Conservation (phyloP, 2,888 invertebrate genomes). For the Anthophora plumipes region DNA sequence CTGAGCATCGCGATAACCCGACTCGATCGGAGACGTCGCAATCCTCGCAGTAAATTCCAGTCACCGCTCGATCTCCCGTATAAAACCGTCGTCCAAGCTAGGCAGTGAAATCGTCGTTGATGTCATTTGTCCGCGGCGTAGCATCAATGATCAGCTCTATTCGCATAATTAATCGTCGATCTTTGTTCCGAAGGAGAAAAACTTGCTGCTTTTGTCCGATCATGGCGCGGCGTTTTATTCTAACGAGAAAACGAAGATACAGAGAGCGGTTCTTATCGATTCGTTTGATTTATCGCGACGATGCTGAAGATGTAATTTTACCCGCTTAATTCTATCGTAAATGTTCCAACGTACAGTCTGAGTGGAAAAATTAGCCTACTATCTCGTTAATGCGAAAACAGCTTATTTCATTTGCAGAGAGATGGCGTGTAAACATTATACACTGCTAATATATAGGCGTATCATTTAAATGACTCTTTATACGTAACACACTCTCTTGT, state of each 20-base stretch:
- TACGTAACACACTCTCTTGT: conserved; percentile 13
- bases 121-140: conserved; percentile 55
- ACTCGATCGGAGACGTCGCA: conserved; percentile 12
- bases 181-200: neutral
- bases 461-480: no score
- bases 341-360: neutral
- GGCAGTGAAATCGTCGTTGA: conserved; percentile 78
- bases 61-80: conserved; percentile 77
- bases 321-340: neutral
- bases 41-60: conserved; percentile 73
- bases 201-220: conserved; percentile 11
- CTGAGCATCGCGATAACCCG: conserved; percentile 20
- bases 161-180: conserved; percentile 59
- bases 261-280: neutral
- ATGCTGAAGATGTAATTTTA: neutral
- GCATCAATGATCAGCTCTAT: conserved; percentile 36
- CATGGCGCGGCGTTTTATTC: neutral
- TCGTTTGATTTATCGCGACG: conserved; percentile 5
- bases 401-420: no score
- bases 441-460: no score
- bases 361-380: neutral
- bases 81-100: conserved; percentile 78
- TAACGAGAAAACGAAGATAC: neutral
- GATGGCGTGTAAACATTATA: no score
- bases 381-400: no score